phyloP scores from a whole-genome alignment of 2,888 invertebrate species.

The Drosophila koepferae region DNA sequence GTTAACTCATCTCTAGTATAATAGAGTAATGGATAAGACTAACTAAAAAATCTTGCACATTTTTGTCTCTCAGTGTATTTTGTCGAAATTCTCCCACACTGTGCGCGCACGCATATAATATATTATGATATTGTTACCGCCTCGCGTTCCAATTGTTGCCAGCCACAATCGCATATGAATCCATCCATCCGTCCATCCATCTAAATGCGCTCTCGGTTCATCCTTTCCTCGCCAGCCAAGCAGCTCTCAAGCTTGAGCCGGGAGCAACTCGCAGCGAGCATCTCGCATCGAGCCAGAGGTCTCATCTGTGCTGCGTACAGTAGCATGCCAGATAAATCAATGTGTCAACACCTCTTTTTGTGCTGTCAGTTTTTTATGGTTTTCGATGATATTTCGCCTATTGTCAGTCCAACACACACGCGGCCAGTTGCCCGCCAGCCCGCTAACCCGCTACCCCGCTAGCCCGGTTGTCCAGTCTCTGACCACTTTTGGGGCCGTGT shows the following conservation, averaged over 20 bases:
- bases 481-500: constrained; percentile 61
- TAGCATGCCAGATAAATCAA: constrained; percentile 85
- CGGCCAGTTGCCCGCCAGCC: constrained; percentile 37
- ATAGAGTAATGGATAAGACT: not conserved
- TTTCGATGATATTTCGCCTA: constrained; percentile 84
- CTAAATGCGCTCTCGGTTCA: constrained; percentile 47
- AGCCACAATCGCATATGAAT: constrained; percentile 68
- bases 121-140: constrained; percentile 74
- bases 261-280: constrained; percentile 4
- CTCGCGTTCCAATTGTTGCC: constrained; percentile 40
- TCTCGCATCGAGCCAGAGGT: constrained; percentile 24
- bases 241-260: constrained; percentile 14
- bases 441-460: not conserved
- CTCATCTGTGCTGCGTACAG: constrained; percentile 80
- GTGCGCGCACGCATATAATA: constrained; percentile 26
- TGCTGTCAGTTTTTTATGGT: constrained; percentile 85
- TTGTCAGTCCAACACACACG: constrained; percentile 78
- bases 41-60: not conserved
- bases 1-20: no score
- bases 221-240: constrained; percentile 27
- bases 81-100: constrained; percentile 49
- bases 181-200: constrained; percentile 66
- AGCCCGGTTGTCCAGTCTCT: constrained; percentile 27
- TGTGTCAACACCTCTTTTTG: constrained; percentile 85
- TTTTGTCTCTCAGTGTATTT: constrained; percentile 25